Evolutionary conservation across 2,797 vertebrate species (phyloP).

Genomic region (Halcyon chelicuti): DNA sequence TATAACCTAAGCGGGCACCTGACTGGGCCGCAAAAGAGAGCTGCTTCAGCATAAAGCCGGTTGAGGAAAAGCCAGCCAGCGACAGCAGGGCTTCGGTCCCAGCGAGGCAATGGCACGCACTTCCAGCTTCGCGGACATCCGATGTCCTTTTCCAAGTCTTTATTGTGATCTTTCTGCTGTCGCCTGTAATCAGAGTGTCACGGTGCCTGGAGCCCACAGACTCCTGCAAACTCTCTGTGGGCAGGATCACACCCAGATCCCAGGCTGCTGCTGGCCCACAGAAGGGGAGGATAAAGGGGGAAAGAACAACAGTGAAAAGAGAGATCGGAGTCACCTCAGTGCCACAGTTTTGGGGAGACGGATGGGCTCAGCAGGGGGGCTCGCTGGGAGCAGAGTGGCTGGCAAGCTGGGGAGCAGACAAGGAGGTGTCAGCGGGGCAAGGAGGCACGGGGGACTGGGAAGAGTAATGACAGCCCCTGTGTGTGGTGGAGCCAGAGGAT

Average conservation of each 20-base stretch:
- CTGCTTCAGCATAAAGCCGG: slow-evolving; percentile 30
- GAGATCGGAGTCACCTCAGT: not conserved
- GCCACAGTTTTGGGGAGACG: not conserved
- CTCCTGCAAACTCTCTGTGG: not conserved
- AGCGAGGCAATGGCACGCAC: not conserved
- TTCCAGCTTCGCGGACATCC: not conserved
- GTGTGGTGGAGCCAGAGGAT: not conserved
- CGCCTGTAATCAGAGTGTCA: not conserved
- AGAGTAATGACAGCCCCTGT: fast-evolving
- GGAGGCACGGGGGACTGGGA: not conserved
- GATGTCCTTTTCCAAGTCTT: not conserved
- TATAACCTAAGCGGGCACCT: slow-evolving; percentile 55
- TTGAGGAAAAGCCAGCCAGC: not conserved
- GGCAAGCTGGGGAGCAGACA: not conserved
- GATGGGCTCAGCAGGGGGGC: not conserved
- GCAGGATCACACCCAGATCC: fast-evolving
- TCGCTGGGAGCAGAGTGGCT: not conserved
- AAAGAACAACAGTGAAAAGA: not conserved
- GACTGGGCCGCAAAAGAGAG: slow-evolving; percentile 18
- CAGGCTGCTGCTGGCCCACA: not conserved
- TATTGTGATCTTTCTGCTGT: not conserved
- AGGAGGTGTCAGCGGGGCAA: not conserved
- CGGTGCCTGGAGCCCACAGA: not conserved
- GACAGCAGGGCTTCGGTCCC: not conserved
- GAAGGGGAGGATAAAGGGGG: not conserved